Percentiles rank a stretch among this genome's conserved stretches.
phyloP scores from a whole-genome alignment of 37 sponge, comb jelly and placozoan species.

The Theonella swinhoei region DNA sequence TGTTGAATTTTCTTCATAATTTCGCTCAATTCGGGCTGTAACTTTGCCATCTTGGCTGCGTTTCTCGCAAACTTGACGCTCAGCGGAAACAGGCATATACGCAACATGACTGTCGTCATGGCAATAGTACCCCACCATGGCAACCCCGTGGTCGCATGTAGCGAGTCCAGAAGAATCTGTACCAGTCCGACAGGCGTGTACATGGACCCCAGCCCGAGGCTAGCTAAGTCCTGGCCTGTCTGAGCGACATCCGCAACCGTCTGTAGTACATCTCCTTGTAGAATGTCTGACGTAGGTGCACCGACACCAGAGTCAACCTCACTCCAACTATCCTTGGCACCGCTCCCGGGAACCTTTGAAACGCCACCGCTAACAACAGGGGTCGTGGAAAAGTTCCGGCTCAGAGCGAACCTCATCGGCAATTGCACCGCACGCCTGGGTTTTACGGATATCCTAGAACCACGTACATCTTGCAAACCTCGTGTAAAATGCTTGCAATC shows the following conservation, averaged over 20 bases:
- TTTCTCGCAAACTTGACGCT: conserved; percentile 46
- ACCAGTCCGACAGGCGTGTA: conserved; percentile 82
- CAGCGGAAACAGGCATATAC: conserved; percentile 63
- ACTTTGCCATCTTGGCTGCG: conserved; percentile 64
- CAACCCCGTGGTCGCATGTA: conserved; percentile 63
- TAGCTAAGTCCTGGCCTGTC: conserved; percentile 27
- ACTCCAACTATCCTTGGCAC: background rate
- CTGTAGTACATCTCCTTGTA: background rate
- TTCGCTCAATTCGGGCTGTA: conserved; percentile 52
- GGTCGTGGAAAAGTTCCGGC: background rate
- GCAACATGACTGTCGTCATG: conserved; percentile 39
- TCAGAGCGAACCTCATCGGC: too few relatives aligned
- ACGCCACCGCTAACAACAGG: background rate
- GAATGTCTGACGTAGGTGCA: background rate
- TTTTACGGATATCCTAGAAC: too few relatives aligned
- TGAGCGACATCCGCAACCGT: background rate
- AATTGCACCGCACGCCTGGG: too few relatives aligned
- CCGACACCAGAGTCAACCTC: background rate
- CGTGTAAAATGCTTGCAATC: too few relatives aligned
- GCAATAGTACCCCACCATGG: conserved; percentile 94
- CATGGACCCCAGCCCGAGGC: conserved; percentile 70
- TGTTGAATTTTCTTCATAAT: conserved; percentile 48
- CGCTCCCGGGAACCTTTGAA: background rate
- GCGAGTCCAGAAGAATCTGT: conserved; percentile 64
- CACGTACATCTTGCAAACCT: too few relatives aligned